phyloP scores from a whole-genome alignment of 1,140 invertebrate genomes.

The Drosophila cardini region DNA sequence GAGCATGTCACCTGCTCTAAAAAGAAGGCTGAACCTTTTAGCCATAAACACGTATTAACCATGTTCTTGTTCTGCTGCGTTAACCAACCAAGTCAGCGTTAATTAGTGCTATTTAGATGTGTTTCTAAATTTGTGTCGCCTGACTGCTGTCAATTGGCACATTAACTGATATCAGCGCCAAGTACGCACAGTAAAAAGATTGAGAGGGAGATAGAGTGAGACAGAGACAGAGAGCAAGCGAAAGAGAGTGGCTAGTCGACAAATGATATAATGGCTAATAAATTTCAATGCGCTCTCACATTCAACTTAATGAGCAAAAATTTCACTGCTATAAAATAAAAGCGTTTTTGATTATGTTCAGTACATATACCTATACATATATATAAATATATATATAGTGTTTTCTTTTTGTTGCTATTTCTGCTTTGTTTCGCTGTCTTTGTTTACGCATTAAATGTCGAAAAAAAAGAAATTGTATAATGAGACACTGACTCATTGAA shows the following conservation, averaged over 20 bases:
- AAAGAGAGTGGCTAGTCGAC: constrained; percentile 4
- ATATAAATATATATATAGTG: constrained; percentile 11
- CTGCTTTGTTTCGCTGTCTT: constrained; percentile 21
- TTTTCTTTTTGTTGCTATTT: constrained; percentile 50
- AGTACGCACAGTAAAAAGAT: not conserved
- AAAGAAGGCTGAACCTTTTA: constrained; percentile 29
- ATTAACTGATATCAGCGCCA: not conserved
- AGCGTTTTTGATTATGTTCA: constrained; percentile 63
- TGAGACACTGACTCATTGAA: constrained; percentile 31
- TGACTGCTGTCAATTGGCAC: constrained; percentile 33
- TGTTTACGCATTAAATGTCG: constrained; percentile 27
- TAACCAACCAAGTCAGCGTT: constrained; percentile 57
- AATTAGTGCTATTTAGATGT: constrained; percentile 27
- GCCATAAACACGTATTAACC: constrained; percentile 6
- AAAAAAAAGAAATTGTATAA: constrained; percentile 40
- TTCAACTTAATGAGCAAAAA: constrained; percentile 73
- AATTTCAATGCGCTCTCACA: constrained; percentile 66
- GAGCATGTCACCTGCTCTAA: constrained; percentile 54
- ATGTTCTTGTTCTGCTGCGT: constrained; percentile 64
- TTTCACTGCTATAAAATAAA: constrained; percentile 74
- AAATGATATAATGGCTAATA: constrained; percentile 72
- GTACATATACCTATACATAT: too few relatives aligned
- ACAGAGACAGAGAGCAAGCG: not conserved
- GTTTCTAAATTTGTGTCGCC: constrained; percentile 10
- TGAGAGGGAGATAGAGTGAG: not conserved